These are phyloP conservation scores for Parelbella ahira DNA, from an alignment of 2,888 invertebrate species.

Conservation along the genomic window DNA sequence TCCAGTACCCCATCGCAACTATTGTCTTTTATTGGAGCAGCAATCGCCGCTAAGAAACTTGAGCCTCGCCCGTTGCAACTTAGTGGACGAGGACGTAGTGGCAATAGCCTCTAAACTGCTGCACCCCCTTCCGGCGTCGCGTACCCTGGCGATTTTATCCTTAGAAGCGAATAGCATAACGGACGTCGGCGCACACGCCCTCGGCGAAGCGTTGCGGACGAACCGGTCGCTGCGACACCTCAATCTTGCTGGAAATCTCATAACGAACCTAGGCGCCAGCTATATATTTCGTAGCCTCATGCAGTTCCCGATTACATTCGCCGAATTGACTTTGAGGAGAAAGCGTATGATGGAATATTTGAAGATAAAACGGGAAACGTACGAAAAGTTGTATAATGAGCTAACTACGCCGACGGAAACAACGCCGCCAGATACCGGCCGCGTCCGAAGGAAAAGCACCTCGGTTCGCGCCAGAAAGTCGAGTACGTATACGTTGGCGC, in stretches of 20 bases:
- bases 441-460: neutral
- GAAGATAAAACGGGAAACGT: constrained; percentile 24
- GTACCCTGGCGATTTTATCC: constrained; percentile 24
- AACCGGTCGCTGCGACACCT: constrained; percentile 38
- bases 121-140: constrained; percentile 32
- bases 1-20: constrained; percentile 31
- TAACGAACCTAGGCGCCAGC: constrained; percentile 35
- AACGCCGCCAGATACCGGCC: neutral
- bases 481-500: neutral
- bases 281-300: constrained; percentile 30
- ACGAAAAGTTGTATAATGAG: constrained; percentile 22
- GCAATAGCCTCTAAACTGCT: constrained; percentile 30
- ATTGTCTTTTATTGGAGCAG: constrained; percentile 31
- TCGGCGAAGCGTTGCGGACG: constrained; percentile 34
- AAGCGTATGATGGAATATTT: constrained; percentile 30
- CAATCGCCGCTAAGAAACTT: constrained; percentile 29
- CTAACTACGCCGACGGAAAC: constrained; percentile 16
- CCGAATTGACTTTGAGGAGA: constrained; percentile 31
- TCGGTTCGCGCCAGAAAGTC: neutral
- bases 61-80: constrained; percentile 36
- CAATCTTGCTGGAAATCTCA: constrained; percentile 37
- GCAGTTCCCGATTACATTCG: constrained; percentile 33
- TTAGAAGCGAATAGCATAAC: constrained; percentile 34
- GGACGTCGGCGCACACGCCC: constrained; percentile 34
- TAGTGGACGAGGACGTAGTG: constrained; percentile 34